A percentile compares a stretch with the other conserved stretches of the same genome.
Evolutionary conservation across 2,797 vertebrate species (phyloP).

Genomic region (Pogonophryne albipinna): DNA sequence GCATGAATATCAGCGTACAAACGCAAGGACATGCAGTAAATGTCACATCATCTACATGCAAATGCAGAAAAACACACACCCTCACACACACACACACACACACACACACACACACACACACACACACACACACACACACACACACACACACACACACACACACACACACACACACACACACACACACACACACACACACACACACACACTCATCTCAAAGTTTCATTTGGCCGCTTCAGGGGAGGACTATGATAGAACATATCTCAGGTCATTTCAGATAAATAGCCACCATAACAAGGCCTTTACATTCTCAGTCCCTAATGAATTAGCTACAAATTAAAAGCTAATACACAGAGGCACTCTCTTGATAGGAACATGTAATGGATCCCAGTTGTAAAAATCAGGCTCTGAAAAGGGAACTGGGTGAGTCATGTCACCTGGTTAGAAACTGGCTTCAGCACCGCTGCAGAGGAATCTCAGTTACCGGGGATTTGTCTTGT

Average conservation of each 20-base stretch:
- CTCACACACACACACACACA: neutral
- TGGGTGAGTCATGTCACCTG: constrained; percentile 39
- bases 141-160: constrained; percentile 1
- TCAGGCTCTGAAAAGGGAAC: constrained; percentile 24
- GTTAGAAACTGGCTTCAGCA: constrained; percentile 34
- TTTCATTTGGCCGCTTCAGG: constrained; percentile 22
- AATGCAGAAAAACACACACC: constrained; percentile 37
- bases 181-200: neutral
- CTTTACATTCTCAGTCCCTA: constrained; percentile 33
- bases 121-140: neutral
- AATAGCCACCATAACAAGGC: constrained; percentile 29
- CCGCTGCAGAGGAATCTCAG: constrained; percentile 42
- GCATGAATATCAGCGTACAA: constrained; percentile 30
- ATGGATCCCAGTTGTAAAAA: constrained; percentile 28
- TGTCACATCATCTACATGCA: constrained; percentile 57
- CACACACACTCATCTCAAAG: neutral
- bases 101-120: constrained; percentile 1
- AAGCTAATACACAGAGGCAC: constrained; percentile 17
- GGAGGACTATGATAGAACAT: constrained; percentile 11
- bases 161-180: neutral
- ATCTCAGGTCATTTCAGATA: constrained; percentile 32
- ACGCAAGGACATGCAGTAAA: constrained; percentile 40
- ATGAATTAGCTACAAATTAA: constrained; percentile 52
- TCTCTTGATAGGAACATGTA: constrained; percentile 15
- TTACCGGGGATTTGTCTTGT: constrained; percentile 67